These are phyloP conservation scores for Yponomeuta cagnagella DNA, from an alignment of 2,888 invertebrate species.

Conservation along the genomic window DNA sequence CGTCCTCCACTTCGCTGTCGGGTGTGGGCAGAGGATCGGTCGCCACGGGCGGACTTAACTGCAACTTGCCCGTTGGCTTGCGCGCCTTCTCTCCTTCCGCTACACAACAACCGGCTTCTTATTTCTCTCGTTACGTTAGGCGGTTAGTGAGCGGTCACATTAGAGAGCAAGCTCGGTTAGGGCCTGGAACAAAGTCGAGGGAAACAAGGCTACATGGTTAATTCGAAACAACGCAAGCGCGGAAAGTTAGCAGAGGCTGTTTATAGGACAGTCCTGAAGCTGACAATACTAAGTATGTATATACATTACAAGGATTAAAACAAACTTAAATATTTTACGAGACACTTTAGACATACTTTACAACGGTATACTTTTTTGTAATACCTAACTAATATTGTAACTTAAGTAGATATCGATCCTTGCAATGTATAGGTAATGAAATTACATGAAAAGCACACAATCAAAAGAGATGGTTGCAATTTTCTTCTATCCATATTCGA, in stretches of 20 bases:
- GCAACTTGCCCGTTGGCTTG: conserved; percentile 62
- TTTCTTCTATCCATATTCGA: conserved; percentile 19
- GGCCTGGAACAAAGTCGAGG: conserved; percentile 76
- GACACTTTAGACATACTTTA: no score
- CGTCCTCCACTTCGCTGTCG: conserved; percentile 71
- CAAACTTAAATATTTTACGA: no score
- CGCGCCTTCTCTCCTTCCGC: conserved; percentile 48
- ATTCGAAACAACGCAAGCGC: conserved; percentile 63
- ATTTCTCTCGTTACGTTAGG: conserved; percentile 66
- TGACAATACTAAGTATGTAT: conserved; percentile 27
- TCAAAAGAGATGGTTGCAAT: conserved; percentile 35
- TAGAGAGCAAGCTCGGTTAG: conserved; percentile 77
- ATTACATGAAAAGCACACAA: conserved; percentile 53
- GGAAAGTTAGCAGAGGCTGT: conserved; percentile 59
- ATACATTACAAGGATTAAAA: conserved; percentile 55
- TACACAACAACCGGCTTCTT: conserved; percentile 71
- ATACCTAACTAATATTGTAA: background rate
- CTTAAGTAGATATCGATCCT: conserved; percentile 36
- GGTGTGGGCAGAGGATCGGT: conserved; percentile 65
- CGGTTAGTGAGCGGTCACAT: conserved; percentile 76
- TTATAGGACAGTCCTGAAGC: conserved; percentile 46
- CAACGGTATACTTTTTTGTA: no score
- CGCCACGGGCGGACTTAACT: conserved; percentile 53
- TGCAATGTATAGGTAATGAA: conserved; percentile 48
- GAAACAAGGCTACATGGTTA: conserved; percentile 71